Evolutionary conservation across 1,140 invertebrate genomes (phyloP).

Genomic region (Gerris buenoi): DNA sequence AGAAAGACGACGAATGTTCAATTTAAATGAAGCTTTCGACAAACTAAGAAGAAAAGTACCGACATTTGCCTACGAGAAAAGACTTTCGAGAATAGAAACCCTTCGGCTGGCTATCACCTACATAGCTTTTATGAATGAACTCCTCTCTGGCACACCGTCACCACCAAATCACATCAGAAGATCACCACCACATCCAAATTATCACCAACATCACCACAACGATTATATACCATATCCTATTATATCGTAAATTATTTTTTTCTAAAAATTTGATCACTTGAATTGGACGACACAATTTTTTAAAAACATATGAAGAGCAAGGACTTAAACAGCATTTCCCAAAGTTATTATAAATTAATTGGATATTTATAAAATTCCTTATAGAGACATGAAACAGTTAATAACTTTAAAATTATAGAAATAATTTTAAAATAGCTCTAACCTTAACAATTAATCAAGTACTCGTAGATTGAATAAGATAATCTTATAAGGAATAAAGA

Average conservation of each 20-base stretch:
- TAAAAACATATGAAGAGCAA: no score
- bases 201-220: constrained; percentile 18
- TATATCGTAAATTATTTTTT: constrained; percentile 11
- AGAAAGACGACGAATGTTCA: constrained; percentile 89
- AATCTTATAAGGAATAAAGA: no score
- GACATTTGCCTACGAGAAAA: constrained; percentile 97
- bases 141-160: constrained; percentile 40
- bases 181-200: constrained; percentile 18
- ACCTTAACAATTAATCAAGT: no score
- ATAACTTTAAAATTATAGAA: no score
- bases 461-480: no score
- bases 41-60: constrained; percentile 84
- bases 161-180: constrained; percentile 19
- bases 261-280: no score
- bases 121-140: constrained; percentile 90
- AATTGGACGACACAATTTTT: no score
- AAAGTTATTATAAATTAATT: no score
- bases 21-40: constrained; percentile 94
- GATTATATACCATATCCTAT: constrained; percentile 26
- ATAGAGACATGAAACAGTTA: no score
- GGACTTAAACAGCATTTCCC: no score
- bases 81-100: constrained; percentile 94
- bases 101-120: constrained; percentile 93
- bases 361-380: no score
- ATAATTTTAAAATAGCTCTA: no score